Evolutionary conservation across 2,888 invertebrate genomes (phyloP).

Genomic region (Cheilosia variabilis): DNA sequence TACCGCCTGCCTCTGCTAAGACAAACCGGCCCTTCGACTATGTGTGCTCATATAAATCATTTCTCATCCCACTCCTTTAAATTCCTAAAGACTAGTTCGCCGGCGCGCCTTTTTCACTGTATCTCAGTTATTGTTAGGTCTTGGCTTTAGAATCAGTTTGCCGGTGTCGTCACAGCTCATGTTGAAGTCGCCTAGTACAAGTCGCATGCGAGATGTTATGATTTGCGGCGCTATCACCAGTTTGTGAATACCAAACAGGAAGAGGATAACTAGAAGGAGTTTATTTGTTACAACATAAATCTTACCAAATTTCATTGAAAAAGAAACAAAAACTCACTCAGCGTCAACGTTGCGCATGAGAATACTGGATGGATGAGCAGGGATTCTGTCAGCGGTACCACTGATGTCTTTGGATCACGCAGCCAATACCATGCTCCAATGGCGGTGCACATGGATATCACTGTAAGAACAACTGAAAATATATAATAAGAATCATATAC

Average conservation of each 20-base stretch:
- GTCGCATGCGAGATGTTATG: conserved; percentile 95
- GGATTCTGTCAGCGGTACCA: conserved; percentile 95
- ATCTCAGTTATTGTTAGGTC: conserved; percentile 86
- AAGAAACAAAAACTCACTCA: conserved; percentile 86
- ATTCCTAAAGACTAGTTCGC: conserved; percentile 72
- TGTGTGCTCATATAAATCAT: conserved; percentile 25
- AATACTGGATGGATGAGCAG: conserved; percentile 97
- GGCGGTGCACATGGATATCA: conserved; percentile 95
- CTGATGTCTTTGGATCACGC: conserved; percentile 96
- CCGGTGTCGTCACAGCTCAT: conserved; percentile 99
- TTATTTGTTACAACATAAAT: not conserved
- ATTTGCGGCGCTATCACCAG: conserved; percentile 98
- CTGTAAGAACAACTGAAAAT: conserved; percentile 91
- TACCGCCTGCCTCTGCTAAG: not conserved
- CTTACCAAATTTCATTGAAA: rapidly evolving
- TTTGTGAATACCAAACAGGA: conserved; percentile 96
- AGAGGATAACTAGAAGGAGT: conserved; percentile 89
- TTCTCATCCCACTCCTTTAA: conserved; percentile 7
- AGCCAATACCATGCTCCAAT: conserved; percentile 98
- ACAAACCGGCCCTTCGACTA: conserved; percentile 6
- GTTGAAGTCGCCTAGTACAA: conserved; percentile 96
- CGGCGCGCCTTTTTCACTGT: conserved; percentile 57
- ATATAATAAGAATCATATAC: not conserved
- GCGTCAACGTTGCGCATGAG: conserved; percentile 92
- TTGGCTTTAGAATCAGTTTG: conserved; percentile 95